Evolutionary conservation across 2,888 invertebrate genomes (phyloP).

Genomic region (Aphodius granarius): DNA sequence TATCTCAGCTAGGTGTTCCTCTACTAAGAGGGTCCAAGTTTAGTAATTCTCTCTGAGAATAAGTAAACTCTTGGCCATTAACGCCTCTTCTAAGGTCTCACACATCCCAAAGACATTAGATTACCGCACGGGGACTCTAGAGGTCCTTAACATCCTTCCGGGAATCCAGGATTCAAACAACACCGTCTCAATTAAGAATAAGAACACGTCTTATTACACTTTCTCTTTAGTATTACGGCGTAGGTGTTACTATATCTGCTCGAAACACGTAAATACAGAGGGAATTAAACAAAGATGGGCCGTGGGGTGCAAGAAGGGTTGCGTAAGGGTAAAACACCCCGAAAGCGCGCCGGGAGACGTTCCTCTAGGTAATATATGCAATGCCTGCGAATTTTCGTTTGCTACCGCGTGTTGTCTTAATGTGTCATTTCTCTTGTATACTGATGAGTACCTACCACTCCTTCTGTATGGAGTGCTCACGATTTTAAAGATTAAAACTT

Average conservation of each 20-base stretch:
- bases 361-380: background rate
- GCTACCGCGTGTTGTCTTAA: background rate
- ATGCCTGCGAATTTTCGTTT: background rate
- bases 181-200: background rate
- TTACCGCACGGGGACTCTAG: background rate
- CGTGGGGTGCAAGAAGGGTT: no score
- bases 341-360: background rate
- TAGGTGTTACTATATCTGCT: background rate
- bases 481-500: no score
- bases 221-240: background rate
- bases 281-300: slow-evolving; percentile 11
- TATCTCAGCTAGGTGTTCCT: background rate
- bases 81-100: background rate
- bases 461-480: background rate
- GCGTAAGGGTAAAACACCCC: no score
- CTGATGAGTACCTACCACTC: background rate
- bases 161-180: background rate
- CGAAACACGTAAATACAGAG: background rate
- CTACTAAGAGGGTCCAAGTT: background rate
- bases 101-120: background rate
- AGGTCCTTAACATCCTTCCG: background rate
- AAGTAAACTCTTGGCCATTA: background rate
- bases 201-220: background rate
- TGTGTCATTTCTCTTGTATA: background rate
- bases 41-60: background rate